Conservation (phyloP, 2,797 vertebrate species). For the Xenops minutus region DNA sequence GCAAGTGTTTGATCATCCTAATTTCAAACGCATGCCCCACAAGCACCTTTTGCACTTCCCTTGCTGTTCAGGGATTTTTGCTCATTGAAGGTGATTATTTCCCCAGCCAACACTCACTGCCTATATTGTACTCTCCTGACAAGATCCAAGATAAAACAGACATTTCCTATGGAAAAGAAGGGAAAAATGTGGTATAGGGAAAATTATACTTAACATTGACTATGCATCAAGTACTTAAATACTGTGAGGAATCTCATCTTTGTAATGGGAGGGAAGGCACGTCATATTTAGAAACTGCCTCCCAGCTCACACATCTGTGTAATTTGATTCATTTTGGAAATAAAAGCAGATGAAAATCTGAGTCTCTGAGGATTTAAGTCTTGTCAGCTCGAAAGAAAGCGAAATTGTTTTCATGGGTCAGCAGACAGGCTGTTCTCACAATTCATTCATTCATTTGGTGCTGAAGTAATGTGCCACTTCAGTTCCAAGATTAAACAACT, state of each 20-base stretch:
- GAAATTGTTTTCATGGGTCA: slow-evolving; percentile 47
- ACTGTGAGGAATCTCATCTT: not conserved
- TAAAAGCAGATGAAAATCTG: slow-evolving; percentile 28
- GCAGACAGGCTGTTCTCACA: not conserved
- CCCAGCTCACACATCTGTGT: not conserved
- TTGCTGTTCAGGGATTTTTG: not conserved
- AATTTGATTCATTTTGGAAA: slow-evolving; percentile 11
- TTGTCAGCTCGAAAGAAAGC: not conserved
- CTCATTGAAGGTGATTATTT: not conserved
- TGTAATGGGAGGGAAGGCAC: not conserved
- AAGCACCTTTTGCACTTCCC: not conserved
- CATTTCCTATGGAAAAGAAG: not conserved
- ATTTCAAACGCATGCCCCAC: not conserved
- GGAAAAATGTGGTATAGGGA: not conserved
- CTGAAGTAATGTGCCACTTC: not conserved
- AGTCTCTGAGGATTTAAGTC: slow-evolving; percentile 19
- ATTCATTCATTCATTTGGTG: slow-evolving; percentile 30
- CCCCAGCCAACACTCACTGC: not conserved
- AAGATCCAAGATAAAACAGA: not conserved
- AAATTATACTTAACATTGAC: not conserved
- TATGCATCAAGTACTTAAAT: not conserved
- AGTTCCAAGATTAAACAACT: slow-evolving; percentile 31
- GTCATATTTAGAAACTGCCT: not conserved
- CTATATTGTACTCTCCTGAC: not conserved
- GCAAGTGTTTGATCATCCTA: not conserved